These are phyloP conservation scores for Drosophila rhopaloa DNA, from an alignment of 1,140 invertebrate species.

Conservation along the genomic window DNA sequence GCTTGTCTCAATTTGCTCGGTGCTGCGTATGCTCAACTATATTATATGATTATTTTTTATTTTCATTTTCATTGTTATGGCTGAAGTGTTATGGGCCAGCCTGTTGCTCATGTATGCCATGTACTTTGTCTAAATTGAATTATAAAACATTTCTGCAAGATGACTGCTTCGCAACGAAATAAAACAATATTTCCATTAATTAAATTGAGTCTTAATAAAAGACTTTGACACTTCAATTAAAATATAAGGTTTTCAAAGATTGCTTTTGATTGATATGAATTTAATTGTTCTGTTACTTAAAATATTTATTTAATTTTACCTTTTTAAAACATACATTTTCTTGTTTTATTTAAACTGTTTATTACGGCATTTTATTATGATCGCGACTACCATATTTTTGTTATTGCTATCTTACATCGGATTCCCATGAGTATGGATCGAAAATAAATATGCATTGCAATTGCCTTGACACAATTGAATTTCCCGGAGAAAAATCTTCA, in stretches of 20 bases:
- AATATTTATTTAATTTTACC: too few species aligned
- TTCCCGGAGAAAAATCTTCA: conserved; percentile 67
- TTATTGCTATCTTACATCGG: conserved; percentile 4
- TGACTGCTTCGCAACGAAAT: neutral
- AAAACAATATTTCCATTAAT: too few species aligned
- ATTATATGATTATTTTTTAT: conserved; percentile 79
- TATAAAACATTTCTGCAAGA: conserved; percentile 45
- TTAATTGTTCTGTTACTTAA: too few species aligned
- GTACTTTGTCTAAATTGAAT: conserved; percentile 66
- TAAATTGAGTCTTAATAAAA: neutral
- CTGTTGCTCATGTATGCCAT: conserved; percentile 55
- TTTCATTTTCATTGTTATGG: conserved; percentile 75
- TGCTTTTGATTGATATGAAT: too few species aligned
- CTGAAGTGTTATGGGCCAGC: conserved; percentile 68
- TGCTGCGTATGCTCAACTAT: conserved; percentile 68
- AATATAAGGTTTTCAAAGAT: too few species aligned
- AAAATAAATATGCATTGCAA: conserved; percentile 8
- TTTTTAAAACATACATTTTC: too few species aligned
- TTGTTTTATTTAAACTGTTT: too few species aligned
- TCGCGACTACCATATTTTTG: neutral
- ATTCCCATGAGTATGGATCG: neutral
- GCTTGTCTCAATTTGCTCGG: conserved; percentile 62
- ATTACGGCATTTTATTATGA: too few species aligned
- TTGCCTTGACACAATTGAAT: conserved; percentile 63
- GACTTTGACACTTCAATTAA: too few species aligned